Evolutionary conservation across 2,888 invertebrate species (phyloP).

Genomic region (Hololepta plana): DNA sequence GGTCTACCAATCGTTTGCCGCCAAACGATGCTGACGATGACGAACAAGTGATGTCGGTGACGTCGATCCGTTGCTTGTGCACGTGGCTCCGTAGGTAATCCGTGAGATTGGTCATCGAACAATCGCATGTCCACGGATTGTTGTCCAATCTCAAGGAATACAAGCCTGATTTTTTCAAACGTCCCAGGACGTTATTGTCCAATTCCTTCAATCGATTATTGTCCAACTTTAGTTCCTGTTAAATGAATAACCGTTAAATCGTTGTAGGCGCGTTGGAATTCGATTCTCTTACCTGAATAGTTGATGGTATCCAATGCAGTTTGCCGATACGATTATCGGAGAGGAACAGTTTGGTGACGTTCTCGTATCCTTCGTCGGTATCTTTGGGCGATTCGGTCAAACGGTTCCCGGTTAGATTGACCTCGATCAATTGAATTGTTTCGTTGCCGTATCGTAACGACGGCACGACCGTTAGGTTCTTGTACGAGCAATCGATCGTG

Average conservation of each 20-base stretch:
- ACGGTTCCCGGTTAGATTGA: slow-evolving; percentile 15
- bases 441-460: slow-evolving; percentile 10
- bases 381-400: slow-evolving; percentile 8
- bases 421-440: slow-evolving; percentile 11
- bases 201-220: slow-evolving; percentile 6
- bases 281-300: slow-evolving; percentile 31
- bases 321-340: slow-evolving; percentile 30
- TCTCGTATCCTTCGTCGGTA: slow-evolving; percentile 26
- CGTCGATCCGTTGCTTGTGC: slow-evolving; percentile 8
- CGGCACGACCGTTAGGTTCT: slow-evolving; percentile 29
- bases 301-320: slow-evolving; percentile 25
- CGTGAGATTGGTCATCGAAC: slow-evolving; percentile 28
- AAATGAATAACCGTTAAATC: slow-evolving; percentile 28
- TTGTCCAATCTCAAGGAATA: slow-evolving; percentile 26
- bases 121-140: slow-evolving; percentile 44
- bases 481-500: slow-evolving; percentile 34
- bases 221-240: slow-evolving; percentile 27
- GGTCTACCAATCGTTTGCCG: slow-evolving; percentile 4
- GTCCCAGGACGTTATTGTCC: slow-evolving; percentile 3
- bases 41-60: slow-evolving; percentile 5
- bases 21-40: too few relatives aligned
- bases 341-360: slow-evolving; percentile 31
- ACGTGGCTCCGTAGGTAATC: slow-evolving; percentile 6
- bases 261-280: not conserved
- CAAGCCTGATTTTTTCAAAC: too few relatives aligned